Evolutionary conservation across 2,113 vertebrate genomes (phyloP).

Genomic region (Natator depressus): DNA sequence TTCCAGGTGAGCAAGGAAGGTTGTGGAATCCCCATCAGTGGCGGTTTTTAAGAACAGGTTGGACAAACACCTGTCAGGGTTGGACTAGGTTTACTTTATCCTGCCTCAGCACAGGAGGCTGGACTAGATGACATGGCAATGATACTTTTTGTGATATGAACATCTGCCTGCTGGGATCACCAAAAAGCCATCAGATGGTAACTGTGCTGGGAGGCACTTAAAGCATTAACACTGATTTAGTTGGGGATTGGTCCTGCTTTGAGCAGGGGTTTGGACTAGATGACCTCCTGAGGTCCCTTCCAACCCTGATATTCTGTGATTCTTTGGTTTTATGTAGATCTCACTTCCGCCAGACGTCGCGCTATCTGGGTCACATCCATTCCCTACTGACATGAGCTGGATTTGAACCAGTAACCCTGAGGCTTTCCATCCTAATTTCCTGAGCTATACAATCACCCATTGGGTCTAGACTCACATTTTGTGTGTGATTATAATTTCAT

Average conservation of each 20-base stretch:
- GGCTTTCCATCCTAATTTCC: background rate
- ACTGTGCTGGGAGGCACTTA: slow-evolving; percentile 49
- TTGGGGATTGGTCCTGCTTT: no score
- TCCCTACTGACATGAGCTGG: background rate
- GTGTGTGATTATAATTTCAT: background rate
- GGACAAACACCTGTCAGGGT: no score
- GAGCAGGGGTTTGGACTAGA: no score
- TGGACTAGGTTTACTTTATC: no score
- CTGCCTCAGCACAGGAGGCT: no score
- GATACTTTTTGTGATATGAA: slow-evolving; percentile 22
- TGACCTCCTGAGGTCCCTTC: no score
- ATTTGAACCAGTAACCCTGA: no score
- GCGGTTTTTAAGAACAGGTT: background rate
- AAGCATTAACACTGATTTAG: slow-evolving; percentile 50
- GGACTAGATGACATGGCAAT: background rate
- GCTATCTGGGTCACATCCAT: background rate
- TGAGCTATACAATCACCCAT: background rate
- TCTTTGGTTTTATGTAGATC: background rate
- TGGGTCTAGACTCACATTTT: background rate
- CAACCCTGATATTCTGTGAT: no score
- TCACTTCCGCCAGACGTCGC: slow-evolving; percentile 4
- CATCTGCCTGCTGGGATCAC: slow-evolving; percentile 60
- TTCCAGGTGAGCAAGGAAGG: background rate
- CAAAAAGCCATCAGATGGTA: slow-evolving; percentile 43
- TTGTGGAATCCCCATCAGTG: background rate